These are phyloP conservation scores for Empis stercorea DNA, from an alignment of 2,888 invertebrate genomes.

Conservation along the genomic window DNA sequence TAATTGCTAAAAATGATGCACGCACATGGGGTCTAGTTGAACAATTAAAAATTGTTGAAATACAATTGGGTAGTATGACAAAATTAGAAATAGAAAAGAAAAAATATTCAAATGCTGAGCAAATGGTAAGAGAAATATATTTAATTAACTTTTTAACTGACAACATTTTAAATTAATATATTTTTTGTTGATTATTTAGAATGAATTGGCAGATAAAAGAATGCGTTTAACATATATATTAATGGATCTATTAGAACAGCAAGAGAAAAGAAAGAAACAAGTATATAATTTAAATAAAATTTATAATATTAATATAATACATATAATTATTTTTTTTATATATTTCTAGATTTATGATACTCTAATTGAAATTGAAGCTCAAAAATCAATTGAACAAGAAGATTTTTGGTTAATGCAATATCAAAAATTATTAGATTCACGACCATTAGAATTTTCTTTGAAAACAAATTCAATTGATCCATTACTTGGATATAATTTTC, in stretches of 20 bases:
- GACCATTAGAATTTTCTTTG: conserved; percentile 52
- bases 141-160: no score
- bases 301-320: not conserved
- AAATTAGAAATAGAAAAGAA: conserved; percentile 58
- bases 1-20: conserved; percentile 60
- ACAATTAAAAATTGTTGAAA: conserved; percentile 59
- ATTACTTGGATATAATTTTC: conserved; percentile 50
- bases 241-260: conserved; percentile 54
- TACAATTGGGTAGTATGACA: conserved; percentile 57
- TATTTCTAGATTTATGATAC: conserved; percentile 48
- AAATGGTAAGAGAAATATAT: conserved; percentile 40
- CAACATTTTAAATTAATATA: conserved; percentile 1
- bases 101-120: conserved; percentile 51
- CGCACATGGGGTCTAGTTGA: conserved; percentile 64
- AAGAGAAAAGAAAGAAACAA: conserved; percentile 43
- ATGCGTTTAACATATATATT: conserved; percentile 51
- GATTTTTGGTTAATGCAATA: conserved; percentile 72
- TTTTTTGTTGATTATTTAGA: conserved; percentile 28
- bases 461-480: conserved; percentile 52
- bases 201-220: conserved; percentile 55
- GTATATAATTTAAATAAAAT: conserved; percentile 2
- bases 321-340: not conserved
- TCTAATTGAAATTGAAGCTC: conserved; percentile 57
- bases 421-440: conserved; percentile 64
- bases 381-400: conserved; percentile 37